Percentiles rank a stretch among this genome's conserved stretches.
These are phyloP conservation scores for Poliocrania exsul DNA, from an alignment of 2,797 vertebrate species.

Conservation along the genomic window DNA sequence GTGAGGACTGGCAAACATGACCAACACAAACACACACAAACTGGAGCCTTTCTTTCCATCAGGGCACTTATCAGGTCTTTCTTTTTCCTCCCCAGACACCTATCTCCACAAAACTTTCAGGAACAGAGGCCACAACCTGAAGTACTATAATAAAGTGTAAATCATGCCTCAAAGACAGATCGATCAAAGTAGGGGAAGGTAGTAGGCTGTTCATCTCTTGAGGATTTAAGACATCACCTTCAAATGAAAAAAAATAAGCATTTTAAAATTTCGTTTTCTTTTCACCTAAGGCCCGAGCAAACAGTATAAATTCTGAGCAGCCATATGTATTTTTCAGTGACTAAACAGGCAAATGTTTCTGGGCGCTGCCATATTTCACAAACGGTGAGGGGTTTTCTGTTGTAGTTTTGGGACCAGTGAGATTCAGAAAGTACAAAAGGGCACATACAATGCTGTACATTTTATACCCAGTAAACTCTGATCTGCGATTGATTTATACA, in stretches of 20 bases:
- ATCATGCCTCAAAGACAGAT: conserved; percentile 52
- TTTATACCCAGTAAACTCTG: conserved; percentile 67
- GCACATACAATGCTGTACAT: conserved; percentile 65
- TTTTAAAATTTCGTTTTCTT: conserved; percentile 62
- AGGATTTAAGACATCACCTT: conserved; percentile 63
- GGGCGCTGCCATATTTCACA: conserved; percentile 62
- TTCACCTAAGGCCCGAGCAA: conserved; percentile 58
- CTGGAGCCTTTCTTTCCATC: not conserved
- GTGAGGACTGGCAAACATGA: not conserved
- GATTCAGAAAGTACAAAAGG: conserved; percentile 69
- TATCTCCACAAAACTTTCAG: conserved; percentile 55
- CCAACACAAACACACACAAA: not conserved
- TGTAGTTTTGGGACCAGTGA: conserved; percentile 59
- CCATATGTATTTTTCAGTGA: conserved; percentile 66
- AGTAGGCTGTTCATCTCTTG: conserved; percentile 48
- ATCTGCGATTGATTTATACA: conserved; percentile 68
- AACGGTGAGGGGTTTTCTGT: conserved; percentile 22
- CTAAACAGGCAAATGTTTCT: conserved; percentile 64
- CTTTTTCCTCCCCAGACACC: not conserved
- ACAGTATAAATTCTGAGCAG: conserved; percentile 59
- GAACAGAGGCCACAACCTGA: conserved; percentile 58
- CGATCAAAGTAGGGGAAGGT: conserved; percentile 47
- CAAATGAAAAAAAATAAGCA: conserved; percentile 65
- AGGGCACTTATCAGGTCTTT: not conserved
- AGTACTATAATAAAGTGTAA: conserved; percentile 56